These are phyloP conservation scores for Aix galericulata DNA, from an alignment of 2,113 vertebrate species.

Conservation along the genomic window DNA sequence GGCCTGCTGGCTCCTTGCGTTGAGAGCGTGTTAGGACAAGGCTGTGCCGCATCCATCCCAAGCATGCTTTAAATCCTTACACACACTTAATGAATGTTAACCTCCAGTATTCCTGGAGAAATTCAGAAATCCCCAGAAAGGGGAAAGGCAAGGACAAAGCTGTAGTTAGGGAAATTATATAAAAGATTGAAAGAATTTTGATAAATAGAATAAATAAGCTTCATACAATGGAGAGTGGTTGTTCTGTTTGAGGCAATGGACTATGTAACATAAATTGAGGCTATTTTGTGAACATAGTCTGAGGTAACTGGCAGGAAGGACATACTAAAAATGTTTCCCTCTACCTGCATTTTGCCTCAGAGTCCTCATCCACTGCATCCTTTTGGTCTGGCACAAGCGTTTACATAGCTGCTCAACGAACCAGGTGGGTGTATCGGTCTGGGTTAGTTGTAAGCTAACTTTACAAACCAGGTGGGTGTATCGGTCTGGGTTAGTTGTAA, in stretches of 20 bases:
- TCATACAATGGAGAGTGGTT: background rate
- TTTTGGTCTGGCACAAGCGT: background rate
- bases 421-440: background rate
- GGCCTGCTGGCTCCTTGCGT: background rate
- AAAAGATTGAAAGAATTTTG: background rate
- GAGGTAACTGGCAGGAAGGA: background rate
- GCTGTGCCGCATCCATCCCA: no score
- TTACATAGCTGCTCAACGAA: background rate
- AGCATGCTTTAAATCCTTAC: background rate
- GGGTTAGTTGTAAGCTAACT: background rate
- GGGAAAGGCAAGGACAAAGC: background rate
- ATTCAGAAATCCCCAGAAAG: background rate
- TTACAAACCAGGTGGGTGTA: background rate
- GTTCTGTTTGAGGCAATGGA: background rate
- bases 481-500: background rate
- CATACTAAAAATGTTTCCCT: background rate
- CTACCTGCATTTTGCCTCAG: background rate
- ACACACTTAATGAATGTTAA: background rate
- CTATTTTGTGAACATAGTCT: background rate
- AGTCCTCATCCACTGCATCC: accelerated
- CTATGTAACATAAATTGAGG: background rate
- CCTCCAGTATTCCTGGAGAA: background rate
- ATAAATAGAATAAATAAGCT: background rate
- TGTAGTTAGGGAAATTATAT: background rate
- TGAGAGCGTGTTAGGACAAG: background rate